phyloP scores from a whole-genome alignment of 2,113 vertebrate genomes.

The Neopipo cinnamomea region DNA sequence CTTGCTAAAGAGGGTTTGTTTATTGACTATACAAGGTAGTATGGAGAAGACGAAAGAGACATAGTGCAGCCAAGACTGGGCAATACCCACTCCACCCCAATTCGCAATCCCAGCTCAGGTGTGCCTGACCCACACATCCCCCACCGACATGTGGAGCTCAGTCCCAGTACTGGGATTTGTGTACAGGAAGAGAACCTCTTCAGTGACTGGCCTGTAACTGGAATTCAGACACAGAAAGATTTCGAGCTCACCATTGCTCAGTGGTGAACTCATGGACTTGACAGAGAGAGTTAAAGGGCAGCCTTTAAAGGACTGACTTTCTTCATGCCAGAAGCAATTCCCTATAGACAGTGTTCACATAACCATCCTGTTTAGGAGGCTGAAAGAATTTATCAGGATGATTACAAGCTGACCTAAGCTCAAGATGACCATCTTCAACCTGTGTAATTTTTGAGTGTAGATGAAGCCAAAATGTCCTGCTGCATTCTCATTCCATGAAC shows the following conservation, averaged over 20 bases:
- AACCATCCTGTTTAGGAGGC: neutral
- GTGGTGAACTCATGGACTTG: neutral
- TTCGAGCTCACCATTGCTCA: neutral
- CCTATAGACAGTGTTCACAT: neutral
- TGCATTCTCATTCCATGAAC: neutral
- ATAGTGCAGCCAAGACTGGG: too few species aligned
- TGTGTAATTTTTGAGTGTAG: neutral
- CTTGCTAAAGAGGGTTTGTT: neutral
- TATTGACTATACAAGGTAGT: fast-evolving
- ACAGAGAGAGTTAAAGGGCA: neutral
- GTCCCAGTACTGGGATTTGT: neutral
- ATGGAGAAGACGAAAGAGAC: neutral
- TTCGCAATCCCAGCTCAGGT: neutral
- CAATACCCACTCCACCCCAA: neutral
- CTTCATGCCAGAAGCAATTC: neutral
- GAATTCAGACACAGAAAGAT: neutral
- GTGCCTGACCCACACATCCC: neutral
- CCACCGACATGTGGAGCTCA: neutral
- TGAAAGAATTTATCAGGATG: neutral
- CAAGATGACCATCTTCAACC: neutral
- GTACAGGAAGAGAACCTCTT: neutral
- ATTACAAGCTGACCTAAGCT: neutral
- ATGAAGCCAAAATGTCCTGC: neutral
- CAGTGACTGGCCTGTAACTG: neutral
- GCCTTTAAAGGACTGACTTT: neutral